Conservation (phyloP, 2,113 vertebrate genomes). For the Vulpes lagopus region DNA sequence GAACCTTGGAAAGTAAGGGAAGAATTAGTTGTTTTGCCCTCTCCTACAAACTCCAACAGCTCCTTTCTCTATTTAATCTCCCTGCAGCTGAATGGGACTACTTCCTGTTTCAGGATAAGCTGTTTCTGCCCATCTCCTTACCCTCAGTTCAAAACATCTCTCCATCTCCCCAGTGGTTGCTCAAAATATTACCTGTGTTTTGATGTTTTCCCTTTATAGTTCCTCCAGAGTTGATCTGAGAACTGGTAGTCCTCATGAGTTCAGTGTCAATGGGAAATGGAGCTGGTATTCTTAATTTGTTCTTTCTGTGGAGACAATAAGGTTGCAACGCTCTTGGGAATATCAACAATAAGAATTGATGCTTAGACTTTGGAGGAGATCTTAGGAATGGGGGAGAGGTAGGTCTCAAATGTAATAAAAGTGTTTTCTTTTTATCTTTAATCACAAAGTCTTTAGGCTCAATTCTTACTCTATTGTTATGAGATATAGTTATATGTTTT, state of each 20-base stretch:
- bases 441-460: background rate
- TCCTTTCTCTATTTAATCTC: background rate
- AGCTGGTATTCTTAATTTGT: background rate
- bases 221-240: background rate
- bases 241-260: background rate
- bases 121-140: background rate
- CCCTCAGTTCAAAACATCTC: background rate
- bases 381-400: background rate
- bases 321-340: background rate
- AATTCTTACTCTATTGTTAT: background rate
- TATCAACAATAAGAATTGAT: background rate
- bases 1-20: background rate
- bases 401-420: background rate
- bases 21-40: background rate
- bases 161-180: background rate
- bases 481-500: background rate
- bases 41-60: background rate
- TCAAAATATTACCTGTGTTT: background rate
- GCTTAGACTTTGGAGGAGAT: background rate
- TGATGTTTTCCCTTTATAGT: background rate
- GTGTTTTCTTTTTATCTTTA: background rate
- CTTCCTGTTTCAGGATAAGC: background rate
- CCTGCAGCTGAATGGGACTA: background rate
- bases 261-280: background rate
- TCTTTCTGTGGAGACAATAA: background rate